Evolutionary conservation across 2,797 vertebrate species (phyloP).

Genomic region (Ctenosaura bakeri): DNA sequence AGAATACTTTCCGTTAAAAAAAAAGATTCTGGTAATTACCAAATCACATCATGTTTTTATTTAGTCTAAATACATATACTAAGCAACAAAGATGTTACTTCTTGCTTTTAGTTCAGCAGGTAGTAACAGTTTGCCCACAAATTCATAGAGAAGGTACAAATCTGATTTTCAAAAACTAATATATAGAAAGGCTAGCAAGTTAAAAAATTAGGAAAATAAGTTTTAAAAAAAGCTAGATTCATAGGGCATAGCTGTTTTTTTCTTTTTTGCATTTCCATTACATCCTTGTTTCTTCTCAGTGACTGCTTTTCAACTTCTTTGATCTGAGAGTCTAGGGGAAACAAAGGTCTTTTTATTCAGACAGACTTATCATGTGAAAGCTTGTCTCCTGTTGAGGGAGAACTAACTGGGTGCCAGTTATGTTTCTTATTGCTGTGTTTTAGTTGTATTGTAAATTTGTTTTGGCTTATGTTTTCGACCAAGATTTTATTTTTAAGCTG

Average conservation of each 20-base stretch:
- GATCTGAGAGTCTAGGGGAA: too few species aligned
- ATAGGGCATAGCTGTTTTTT: background rate
- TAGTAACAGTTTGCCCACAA: background rate
- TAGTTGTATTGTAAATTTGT: too few species aligned
- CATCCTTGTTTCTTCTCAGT: background rate
- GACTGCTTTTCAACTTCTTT: too few species aligned
- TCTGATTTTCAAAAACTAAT: background rate
- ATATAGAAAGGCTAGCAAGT: background rate
- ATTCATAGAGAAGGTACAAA: background rate
- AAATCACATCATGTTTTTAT: background rate
- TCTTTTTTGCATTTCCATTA: background rate
- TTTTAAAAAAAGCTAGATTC: background rate
- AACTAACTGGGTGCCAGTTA: too few species aligned
- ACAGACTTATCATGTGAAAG: too few species aligned
- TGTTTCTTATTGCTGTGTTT: too few species aligned
- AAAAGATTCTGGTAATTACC: background rate
- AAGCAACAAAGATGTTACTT: background rate
- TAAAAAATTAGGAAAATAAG: background rate
- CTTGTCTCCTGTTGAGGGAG: too few species aligned
- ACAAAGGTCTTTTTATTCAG: too few species aligned
- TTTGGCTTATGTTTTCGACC: too few species aligned
- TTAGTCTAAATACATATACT: background rate
- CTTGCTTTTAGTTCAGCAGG: background rate
- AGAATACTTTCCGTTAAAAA: too few species aligned
- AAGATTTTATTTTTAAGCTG: too few species aligned